A percentile compares a stretch with the other conserved stretches of the same genome.
Conservation (phyloP, 2,113 vertebrate genomes). For the Seriola quinqueradiata region DNA sequence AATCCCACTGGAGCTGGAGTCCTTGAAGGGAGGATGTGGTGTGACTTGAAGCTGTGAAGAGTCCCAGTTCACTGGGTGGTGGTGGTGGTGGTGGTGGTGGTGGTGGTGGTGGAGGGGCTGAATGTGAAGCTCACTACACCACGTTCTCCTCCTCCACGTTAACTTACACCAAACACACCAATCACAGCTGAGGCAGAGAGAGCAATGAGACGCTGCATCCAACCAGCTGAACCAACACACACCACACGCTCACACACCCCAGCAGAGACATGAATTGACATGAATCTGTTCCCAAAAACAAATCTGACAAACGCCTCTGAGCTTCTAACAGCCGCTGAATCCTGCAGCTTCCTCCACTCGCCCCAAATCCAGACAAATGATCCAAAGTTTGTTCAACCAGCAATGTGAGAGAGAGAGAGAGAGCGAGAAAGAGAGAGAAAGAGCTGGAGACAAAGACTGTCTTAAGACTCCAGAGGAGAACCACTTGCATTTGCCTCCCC, state of each 20-base stretch:
- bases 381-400: slow-evolving; percentile 25
- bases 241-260: slow-evolving; percentile 1
- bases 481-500: background rate
- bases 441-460: slow-evolving; percentile 10
- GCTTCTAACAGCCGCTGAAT: background rate
- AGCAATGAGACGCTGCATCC: background rate
- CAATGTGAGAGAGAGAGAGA: background rate
- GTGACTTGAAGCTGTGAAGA: background rate
- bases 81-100: background rate
- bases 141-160: background rate
- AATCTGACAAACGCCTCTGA: background rate
- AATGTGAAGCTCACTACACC: background rate
- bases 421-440: background rate
- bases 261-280: background rate
- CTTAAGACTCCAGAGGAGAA: background rate
- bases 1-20: slow-evolving; percentile 1
- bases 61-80: background rate
- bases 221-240: background rate
- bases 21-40: background rate
- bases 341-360: background rate
- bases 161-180: background rate
- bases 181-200: slow-evolving; percentile 9
- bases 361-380: background rate
- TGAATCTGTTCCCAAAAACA: background rate
- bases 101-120: background rate